Conservation (phyloP, 1,140 invertebrate species). For the Aricia agestis region DNA sequence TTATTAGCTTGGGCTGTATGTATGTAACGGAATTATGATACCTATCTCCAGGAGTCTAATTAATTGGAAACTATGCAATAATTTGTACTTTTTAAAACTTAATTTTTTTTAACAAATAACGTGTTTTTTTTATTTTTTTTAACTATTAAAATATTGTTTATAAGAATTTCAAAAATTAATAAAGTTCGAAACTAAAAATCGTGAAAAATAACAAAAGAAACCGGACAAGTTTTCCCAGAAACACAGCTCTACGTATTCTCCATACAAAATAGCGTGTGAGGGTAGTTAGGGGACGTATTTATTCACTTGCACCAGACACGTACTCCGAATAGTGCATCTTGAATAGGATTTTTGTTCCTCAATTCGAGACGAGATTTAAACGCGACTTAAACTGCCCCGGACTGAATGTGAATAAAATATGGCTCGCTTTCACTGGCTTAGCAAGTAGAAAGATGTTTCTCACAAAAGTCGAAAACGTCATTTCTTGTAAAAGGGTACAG, state of each 20-base stretch:
- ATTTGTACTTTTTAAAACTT: too few species aligned
- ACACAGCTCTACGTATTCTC: not conserved
- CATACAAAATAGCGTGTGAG: not conserved
- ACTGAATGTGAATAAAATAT: constrained; percentile 1
- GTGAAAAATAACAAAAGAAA: too few species aligned
- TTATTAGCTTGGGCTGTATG: too few species aligned
- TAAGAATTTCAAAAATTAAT: too few species aligned
- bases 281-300: not conserved
- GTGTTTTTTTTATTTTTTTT: too few species aligned
- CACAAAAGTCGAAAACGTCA: not conserved
- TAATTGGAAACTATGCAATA: too few species aligned
- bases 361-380: not conserved
- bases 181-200: too few species aligned
- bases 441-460: not conserved
- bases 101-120: too few species aligned
- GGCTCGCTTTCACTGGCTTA: not conserved
- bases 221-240: too few species aligned
- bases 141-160: too few species aligned
- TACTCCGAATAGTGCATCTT: not conserved
- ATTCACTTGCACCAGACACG: not conserved
- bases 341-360: constrained; percentile 1
- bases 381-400: not conserved
- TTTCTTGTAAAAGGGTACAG: not conserved
- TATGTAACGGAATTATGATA: too few species aligned
- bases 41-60: too few species aligned